These are phyloP conservation scores for Porphyrio hochstetteri DNA, from an alignment of 2,113 vertebrate genomes.

Conservation along the genomic window DNA sequence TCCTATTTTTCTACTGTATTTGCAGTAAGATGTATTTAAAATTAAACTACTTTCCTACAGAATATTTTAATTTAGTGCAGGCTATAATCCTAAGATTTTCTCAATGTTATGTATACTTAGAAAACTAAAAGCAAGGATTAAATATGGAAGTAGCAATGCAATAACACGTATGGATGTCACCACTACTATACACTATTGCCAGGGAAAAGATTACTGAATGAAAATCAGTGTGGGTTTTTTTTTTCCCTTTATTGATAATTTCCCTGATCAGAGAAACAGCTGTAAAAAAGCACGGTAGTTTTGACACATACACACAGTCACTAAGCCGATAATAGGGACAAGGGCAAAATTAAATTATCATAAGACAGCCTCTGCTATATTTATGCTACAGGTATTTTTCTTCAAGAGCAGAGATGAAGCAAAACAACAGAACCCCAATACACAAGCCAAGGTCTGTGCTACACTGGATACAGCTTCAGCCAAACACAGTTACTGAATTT, in stretches of 20 bases:
- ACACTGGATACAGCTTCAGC: not conserved
- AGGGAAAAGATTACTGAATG: not conserved
- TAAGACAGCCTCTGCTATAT: not conserved
- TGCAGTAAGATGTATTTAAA: not conserved
- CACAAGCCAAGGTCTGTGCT: not conserved
- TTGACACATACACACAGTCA: not conserved
- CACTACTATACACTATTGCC: not conserved
- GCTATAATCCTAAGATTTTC: not conserved
- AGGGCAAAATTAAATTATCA: not conserved
- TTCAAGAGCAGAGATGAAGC: not conserved
- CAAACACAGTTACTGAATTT: not conserved
- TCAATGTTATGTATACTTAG: not conserved
- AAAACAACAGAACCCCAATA: not conserved
- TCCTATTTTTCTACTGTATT: not conserved
- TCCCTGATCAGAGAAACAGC: not conserved
- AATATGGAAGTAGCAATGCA: not conserved
- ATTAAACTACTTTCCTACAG: not conserved
- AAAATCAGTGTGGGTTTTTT: not conserved
- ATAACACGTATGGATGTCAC: not conserved
- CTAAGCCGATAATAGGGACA: not conserved
- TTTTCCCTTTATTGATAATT: not conserved
- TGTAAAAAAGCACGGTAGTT: not conserved
- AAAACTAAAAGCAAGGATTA: not conserved
- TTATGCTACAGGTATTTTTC: not conserved
- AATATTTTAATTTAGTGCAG: not conserved